Evolutionary conservation across 2,113 vertebrate genomes (phyloP).

Genomic region (Rallus limicola): DNA sequence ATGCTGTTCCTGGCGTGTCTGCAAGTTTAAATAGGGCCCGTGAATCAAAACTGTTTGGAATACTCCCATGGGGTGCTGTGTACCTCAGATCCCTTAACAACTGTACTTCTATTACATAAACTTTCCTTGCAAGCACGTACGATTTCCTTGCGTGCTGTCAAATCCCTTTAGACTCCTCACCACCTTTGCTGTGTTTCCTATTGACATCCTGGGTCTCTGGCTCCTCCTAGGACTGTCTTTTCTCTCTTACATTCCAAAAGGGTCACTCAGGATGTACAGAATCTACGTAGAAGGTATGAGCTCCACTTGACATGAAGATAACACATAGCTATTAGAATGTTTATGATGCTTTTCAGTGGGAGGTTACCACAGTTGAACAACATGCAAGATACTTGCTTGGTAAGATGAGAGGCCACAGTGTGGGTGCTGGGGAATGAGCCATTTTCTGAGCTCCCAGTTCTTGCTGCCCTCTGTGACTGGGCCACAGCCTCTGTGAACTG

Average conservation of each 20-base stretch:
- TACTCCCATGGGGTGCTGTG: neutral
- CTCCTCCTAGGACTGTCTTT: neutral
- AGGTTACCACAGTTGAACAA: neutral
- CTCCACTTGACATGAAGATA: neutral
- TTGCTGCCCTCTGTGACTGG: neutral
- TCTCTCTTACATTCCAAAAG: neutral
- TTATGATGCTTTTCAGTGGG: neutral
- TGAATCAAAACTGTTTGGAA: neutral
- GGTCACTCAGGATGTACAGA: neutral
- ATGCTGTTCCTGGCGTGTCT: neutral
- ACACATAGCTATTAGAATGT: neutral
- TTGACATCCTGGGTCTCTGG: neutral
- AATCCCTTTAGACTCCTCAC: neutral
- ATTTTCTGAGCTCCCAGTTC: neutral
- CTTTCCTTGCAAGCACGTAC: neutral
- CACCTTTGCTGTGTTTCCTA: neutral
- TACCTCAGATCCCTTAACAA: neutral
- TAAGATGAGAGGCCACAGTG: neutral
- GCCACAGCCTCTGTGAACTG: neutral
- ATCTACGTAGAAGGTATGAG: rapidly evolving
- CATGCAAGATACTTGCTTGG: neutral
- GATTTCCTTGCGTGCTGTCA: neutral
- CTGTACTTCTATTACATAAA: neutral
- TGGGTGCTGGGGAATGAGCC: neutral
- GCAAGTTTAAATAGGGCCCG: neutral